A percentile compares a stretch with the other conserved stretches of the same genome.
Evolutionary conservation across 2,797 vertebrate genomes (phyloP).

Genomic region (Sarcoramphus papa): DNA sequence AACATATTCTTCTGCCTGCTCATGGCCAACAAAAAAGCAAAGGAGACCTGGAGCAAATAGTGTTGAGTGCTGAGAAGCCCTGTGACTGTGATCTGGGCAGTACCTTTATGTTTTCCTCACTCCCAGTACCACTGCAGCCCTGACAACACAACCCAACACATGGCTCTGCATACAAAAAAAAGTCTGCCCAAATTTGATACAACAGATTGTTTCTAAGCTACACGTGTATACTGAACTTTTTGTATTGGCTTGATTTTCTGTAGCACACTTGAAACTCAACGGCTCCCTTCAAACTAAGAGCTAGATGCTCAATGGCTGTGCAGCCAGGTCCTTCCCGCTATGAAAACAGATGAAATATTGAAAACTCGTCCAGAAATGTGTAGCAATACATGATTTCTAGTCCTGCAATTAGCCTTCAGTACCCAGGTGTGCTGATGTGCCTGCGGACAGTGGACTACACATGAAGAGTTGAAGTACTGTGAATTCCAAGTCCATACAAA

Average conservation of each 20-base stretch:
- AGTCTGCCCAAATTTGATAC: background rate
- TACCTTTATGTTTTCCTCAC: background rate
- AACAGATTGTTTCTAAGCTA: background rate
- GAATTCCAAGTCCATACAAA: background rate
- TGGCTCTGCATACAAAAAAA: background rate
- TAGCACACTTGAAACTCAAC: background rate
- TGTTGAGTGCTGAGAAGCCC: background rate
- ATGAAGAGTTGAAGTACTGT: background rate
- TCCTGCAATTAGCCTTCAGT: background rate
- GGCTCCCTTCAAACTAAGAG: background rate
- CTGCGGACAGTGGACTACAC: background rate
- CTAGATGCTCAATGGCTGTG: background rate
- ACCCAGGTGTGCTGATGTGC: background rate
- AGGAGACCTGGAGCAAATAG: background rate
- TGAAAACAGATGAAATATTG: background rate
- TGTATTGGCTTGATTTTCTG: background rate
- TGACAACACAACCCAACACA: background rate
- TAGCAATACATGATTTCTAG: background rate
- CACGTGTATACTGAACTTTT: accelerated
- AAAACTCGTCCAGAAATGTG: background rate
- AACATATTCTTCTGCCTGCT: background rate
- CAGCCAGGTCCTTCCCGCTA: background rate
- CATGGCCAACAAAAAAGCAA: background rate
- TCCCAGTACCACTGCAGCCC: background rate
- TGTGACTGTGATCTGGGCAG: background rate